Base-by-base conservation (phyloP, 1,140 invertebrate species). In the Bradynema listronoti region DNA sequence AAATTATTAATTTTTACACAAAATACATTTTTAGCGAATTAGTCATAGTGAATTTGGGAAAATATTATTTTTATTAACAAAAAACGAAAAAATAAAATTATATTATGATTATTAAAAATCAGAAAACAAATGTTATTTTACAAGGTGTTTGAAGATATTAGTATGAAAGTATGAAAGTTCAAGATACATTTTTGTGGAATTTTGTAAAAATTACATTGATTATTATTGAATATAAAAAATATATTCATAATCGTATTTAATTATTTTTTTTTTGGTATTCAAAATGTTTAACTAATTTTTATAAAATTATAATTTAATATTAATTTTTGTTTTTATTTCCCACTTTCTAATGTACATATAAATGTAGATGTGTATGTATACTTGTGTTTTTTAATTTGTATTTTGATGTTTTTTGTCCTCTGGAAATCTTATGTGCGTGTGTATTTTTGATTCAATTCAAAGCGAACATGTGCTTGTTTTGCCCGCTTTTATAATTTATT, bases 41-140 rank as follows among this genome's bases (percentile, higher is more conserved):
- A 6, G 5, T 1, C 2, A 43, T 43, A 19, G 16, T 43, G 4
- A 1, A 19, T 43, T 43, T 43, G 16, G 0, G 5, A 11, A 43
- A 16, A 43, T 43, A 22, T 25, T 43, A 24, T 19, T 43, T 43
- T 43, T 9, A 19, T 2, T 43, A 43, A 43, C 9, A 19, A 43
- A 43, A 43, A 16, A 46, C 14, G 16, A 16, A 16, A n/a, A n/a
- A 46, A 46, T 27, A 46, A 27, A 46, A 46, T 27, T 46, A 46
- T 27, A 46, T 46, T 27, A 46, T 46, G 30, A 45, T 27, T 24
- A 29, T 29, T 27, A 46, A 16, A 46, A 46, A 46, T 46, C 19
- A 22, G n/a, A 5, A 46, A 16, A 46, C 9, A 43, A 7, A 43
- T 43, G 22, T 43, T n/a, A n/a, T n/a, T n/a, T n/a, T n/a, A n/a